Conservation (phyloP, 37 sponge, comb jelly and placozoan genomes). For the Haliclona indistincta region DNA sequence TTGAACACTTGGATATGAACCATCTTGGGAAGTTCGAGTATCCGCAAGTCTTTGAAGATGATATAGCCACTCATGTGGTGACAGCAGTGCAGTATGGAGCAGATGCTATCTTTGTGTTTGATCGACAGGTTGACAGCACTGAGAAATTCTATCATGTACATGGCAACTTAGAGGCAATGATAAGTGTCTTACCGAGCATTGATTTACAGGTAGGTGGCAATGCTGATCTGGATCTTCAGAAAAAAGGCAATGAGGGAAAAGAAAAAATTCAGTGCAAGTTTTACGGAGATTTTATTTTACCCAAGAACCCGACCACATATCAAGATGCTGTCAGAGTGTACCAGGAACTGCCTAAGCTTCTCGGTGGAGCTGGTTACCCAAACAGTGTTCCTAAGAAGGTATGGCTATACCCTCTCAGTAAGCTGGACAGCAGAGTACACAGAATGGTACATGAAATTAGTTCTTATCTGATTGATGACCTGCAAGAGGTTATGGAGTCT, state of each 20-base stretch:
- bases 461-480: slow-evolving; percentile 7
- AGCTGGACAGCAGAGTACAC: slow-evolving; percentile 16
- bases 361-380: too few species aligned
- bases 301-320: slow-evolving; percentile 21
- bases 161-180: slow-evolving; percentile 10
- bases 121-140: slow-evolving; percentile 3
- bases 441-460: slow-evolving; percentile 15
- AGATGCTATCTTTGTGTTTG: slow-evolving; percentile 54
- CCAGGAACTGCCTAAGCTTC: slow-evolving; percentile 10
- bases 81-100: slow-evolving; percentile 41
- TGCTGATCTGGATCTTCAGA: not conserved
- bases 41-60: slow-evolving; percentile 23
- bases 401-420: slow-evolving; percentile 24
- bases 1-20: slow-evolving; percentile 38
- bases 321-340: slow-evolving; percentile 27
- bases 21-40: slow-evolving; percentile 13
- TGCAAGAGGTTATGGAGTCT: slow-evolving; percentile 18
- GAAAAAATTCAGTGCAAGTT: slow-evolving; percentile 33
- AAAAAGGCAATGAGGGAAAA: not conserved
- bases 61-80: slow-evolving; percentile 39
- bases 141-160: slow-evolving; percentile 12
- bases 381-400: slow-evolving; percentile 44
- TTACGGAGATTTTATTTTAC: slow-evolving; percentile 28
- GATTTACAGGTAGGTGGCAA: not conserved
- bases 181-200: slow-evolving; percentile 9